Percentiles rank a stretch among this genome's conserved stretches.
Conservation (phyloP, 2,113 vertebrate species). For the Antidorcas marsupialis region DNA sequence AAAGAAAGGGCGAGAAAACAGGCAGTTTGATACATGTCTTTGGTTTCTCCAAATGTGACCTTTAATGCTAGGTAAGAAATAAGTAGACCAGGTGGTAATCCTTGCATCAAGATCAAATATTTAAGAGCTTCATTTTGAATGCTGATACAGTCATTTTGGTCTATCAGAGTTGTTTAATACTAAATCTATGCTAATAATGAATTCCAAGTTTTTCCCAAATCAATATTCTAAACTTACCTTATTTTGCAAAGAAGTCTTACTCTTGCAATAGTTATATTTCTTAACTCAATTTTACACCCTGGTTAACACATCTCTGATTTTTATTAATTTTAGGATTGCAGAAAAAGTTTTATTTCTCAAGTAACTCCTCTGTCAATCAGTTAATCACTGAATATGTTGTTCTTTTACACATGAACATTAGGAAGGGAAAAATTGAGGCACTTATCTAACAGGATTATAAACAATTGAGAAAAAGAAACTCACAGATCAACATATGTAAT, state of each 20-base stretch:
- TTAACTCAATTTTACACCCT: neutral
- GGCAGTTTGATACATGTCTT: neutral
- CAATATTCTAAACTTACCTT: neutral
- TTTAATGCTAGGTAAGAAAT: neutral
- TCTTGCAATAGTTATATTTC: neutral
- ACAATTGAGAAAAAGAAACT: neutral
- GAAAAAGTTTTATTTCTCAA: neutral
- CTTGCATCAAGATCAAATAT: neutral
- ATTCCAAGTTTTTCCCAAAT: neutral
- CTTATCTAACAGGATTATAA: neutral
- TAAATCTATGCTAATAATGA: neutral
- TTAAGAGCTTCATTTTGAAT: neutral
- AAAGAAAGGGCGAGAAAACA: neutral
- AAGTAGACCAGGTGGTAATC: neutral
- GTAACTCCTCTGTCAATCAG: neutral
- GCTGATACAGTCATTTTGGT: neutral
- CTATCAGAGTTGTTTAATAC: neutral
- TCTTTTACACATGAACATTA: neutral
- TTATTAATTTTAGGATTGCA: neutral
- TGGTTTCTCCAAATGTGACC: neutral
- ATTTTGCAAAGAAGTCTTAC: neutral
- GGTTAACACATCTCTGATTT: neutral
- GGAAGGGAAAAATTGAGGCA: neutral
- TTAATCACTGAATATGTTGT: neutral
- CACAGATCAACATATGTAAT: neutral